Percentiles rank a stretch among this genome's conserved stretches.
Conservation (phyloP, 1,140 invertebrate species). For the Sminthurides bifidus region DNA sequence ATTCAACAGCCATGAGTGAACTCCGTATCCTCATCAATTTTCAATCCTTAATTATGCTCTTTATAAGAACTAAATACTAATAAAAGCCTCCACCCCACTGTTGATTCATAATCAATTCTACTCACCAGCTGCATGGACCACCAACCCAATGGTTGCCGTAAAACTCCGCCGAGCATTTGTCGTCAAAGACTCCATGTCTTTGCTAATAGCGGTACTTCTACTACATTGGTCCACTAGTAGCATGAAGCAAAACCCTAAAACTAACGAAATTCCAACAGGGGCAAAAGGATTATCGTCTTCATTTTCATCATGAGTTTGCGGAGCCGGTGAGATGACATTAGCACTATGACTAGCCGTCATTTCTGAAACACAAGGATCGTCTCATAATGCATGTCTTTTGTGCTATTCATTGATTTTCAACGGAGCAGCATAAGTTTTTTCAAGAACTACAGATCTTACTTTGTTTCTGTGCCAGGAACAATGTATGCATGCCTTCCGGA, state of each 20-base stretch:
- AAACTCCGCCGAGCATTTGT: conserved; percentile 54
- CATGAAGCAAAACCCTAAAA: conserved; percentile 95
- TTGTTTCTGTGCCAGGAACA: conserved; percentile 42
- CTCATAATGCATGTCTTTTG: too few species aligned
- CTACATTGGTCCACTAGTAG: conserved; percentile 78
- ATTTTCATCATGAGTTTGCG: neutral
- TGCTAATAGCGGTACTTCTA: conserved; percentile 41
- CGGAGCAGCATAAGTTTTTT: too few species aligned
- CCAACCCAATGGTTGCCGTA: conserved; percentile 87
- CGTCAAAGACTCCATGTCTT: conserved; percentile 41
- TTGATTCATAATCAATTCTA: neutral
- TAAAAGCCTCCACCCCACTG: neutral
- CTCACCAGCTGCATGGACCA: conserved; percentile 85
- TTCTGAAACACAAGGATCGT: too few species aligned
- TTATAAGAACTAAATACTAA: neutral
- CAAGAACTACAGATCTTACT: conserved; percentile 11
- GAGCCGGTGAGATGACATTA: too few species aligned
- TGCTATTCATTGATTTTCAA: too few species aligned
- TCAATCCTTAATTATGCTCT: neutral
- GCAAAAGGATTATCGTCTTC: conserved; percentile 41
- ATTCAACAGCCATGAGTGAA: too few species aligned
- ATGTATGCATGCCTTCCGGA: conserved; percentile 87
- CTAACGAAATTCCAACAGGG: conserved; percentile 58
- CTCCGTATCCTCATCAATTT: too few species aligned
- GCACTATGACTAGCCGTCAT: too few species aligned